These are phyloP conservation scores for Pristionchus pacificus DNA, from an alignment of 1,140 invertebrate species.

Conservation along the genomic window DNA sequence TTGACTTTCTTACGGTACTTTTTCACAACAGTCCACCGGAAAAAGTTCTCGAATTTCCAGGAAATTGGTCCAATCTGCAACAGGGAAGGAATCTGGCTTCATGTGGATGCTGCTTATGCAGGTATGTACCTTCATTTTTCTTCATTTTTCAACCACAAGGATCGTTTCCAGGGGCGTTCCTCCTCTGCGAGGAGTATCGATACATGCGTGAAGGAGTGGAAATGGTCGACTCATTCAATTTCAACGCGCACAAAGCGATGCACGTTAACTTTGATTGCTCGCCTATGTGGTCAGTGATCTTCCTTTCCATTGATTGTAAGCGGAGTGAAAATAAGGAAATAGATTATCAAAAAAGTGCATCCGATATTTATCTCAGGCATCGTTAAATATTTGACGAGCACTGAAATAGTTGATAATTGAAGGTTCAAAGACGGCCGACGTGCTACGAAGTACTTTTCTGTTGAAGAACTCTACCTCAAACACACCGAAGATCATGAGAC, in stretches of 20 bases:
- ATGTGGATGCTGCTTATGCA: slow-evolving; percentile 83
- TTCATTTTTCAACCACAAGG: slow-evolving; percentile 26
- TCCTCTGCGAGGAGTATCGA: slow-evolving; percentile 54
- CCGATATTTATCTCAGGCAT: no score
- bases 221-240: slow-evolving; percentile 62
- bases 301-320: no score
- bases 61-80: slow-evolving; percentile 77
- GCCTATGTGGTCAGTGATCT: slow-evolving; percentile 59
- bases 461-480: slow-evolving; percentile 88
- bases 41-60: slow-evolving; percentile 46
- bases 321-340: background rate
- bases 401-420: slow-evolving; percentile 13
- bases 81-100: slow-evolving; percentile 74
- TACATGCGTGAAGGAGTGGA: slow-evolving; percentile 56
- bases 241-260: slow-evolving; percentile 64
- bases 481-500: slow-evolving; percentile 65
- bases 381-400: no score
- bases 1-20: slow-evolving; percentile 70
- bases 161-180: slow-evolving; percentile 57
- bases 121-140: slow-evolving; percentile 60
- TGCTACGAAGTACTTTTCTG: slow-evolving; percentile 76
- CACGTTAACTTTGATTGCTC: slow-evolving; percentile 64
- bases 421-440: slow-evolving; percentile 64
- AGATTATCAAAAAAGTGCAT: no score
- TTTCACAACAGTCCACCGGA: background rate